phyloP scores from a whole-genome alignment of 2,797 vertebrate genomes.

The Staurois parvus region DNA sequence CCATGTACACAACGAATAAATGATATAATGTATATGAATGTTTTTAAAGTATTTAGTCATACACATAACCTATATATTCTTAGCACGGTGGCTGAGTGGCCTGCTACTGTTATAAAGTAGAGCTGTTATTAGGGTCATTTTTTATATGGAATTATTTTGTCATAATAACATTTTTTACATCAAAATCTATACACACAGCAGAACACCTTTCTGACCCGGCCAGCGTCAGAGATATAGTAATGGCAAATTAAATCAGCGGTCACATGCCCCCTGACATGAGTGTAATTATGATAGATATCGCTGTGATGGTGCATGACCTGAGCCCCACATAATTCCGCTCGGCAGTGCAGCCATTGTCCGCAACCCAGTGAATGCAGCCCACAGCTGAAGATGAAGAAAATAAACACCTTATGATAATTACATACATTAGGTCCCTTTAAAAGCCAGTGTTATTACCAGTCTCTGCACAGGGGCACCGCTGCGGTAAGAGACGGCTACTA shows the following conservation, averaged over 20 bases:
- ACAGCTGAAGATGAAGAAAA: constrained; percentile 11
- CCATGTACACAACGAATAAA: too few relatives aligned
- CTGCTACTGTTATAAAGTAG: neutral
- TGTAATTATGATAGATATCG: constrained; percentile 46
- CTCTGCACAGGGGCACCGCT: neutral
- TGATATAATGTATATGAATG: too few relatives aligned
- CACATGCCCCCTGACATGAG: neutral
- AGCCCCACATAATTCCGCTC: constrained; percentile 14
- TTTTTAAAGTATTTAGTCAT: too few relatives aligned
- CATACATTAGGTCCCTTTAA: neutral
- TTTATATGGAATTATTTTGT: neutral
- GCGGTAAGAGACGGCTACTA: neutral
- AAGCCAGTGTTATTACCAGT: constrained; percentile 8
- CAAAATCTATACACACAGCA: neutral
- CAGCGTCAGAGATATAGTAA: neutral
- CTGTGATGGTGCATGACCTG: neutral
- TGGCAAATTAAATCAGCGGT: constrained; percentile 20
- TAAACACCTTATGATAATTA: constrained; percentile 16
- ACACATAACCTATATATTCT: neutral
- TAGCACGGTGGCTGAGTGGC: neutral
- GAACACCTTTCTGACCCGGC: neutral
- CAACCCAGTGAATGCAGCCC: neutral
- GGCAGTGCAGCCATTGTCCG: neutral
- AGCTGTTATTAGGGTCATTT: neutral
- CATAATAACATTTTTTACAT: constrained; percentile 3